Evolutionary conservation across 1,140 invertebrate genomes (phyloP), one percentile per base, ranked within the genome.

Genomic region (Neuroterus valhalla): DNA sequence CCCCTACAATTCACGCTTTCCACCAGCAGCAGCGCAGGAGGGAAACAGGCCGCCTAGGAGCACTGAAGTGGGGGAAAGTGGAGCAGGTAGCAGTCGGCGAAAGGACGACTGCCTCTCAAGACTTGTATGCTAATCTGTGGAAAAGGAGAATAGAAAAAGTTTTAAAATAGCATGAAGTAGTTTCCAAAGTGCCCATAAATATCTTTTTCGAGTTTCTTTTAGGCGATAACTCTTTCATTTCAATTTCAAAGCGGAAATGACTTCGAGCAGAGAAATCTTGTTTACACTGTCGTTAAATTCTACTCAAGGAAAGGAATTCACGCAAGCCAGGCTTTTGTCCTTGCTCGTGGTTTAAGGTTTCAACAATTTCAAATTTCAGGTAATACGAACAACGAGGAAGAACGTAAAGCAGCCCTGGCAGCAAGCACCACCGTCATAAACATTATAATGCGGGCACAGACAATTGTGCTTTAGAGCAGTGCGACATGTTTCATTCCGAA

Each of bases 391-490:
- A 38, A 62, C 31, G 26, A 31, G 26, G 55, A 62, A 26, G 55
- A 62, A 38, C 55, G 26, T 62, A 62, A 62, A 62, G 12, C 55
- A 38, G 21, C 23, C 21, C 55, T 15, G 23, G 14, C 23, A 62
- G 55, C 23, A 26, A 15, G 55, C 21, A 62, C 52, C 52, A 26
- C 23, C 55, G 55, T 62, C 55, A 62, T 50, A 68, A 70, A 68
- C 52, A 66, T 80, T 78, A 78, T 55, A 46, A 46, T 45, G 70
- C 69, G 26, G 68, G 70, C 46, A 46, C 62, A 70, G 77, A 76
- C 70, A 71, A 80, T 81, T 80, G 70, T 70, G 68, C 71, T 73
- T 75, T 70, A 73, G 23, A 75, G 31, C n/a, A 15, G 68, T 44
- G 19, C 75, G 43, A 70, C 72, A 31, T 78, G 77, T 80, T 74